phyloP scores from a whole-genome alignment of 2,888 invertebrate genomes.

The Yponomeuta sedellus region DNA sequence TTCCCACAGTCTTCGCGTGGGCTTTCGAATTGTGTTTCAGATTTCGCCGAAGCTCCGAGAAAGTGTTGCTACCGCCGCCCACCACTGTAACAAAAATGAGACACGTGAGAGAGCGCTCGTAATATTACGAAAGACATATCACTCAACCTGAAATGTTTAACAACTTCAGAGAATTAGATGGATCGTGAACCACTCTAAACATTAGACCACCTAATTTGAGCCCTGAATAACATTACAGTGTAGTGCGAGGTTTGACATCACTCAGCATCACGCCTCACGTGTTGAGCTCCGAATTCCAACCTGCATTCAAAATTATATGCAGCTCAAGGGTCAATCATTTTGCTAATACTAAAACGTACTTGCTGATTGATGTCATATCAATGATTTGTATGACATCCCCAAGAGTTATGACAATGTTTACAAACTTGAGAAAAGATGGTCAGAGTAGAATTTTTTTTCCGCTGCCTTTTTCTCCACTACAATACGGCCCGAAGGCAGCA shows the following conservation, averaged over 20 bases:
- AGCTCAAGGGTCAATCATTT: too few species aligned
- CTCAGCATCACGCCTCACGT: background rate
- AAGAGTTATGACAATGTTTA: too few species aligned
- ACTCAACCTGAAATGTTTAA: background rate
- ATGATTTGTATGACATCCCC: too few species aligned
- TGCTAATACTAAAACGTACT: too few species aligned
- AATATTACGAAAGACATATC: too few species aligned
- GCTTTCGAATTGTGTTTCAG: constrained; percentile 75
- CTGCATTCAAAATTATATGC: too few species aligned
- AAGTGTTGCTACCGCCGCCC: constrained; percentile 83
- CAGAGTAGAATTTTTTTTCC: too few species aligned
- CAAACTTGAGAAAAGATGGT: too few species aligned
- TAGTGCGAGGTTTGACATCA: background rate
- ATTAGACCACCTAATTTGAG: background rate
- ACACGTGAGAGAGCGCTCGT: background rate
- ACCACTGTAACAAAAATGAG: constrained; percentile 59
- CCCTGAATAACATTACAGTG: background rate
- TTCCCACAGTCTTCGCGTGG: constrained; percentile 69
- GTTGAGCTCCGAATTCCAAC: too few species aligned
- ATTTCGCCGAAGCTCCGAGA: constrained; percentile 79
- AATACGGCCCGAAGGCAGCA: too few species aligned
- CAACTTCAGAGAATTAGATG: background rate
- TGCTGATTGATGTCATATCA: too few species aligned
- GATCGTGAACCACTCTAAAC: background rate
- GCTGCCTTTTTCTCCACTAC: too few species aligned